Conservation (phyloP, 2,113 vertebrate species). For the Gracilinanus agilis region DNA sequence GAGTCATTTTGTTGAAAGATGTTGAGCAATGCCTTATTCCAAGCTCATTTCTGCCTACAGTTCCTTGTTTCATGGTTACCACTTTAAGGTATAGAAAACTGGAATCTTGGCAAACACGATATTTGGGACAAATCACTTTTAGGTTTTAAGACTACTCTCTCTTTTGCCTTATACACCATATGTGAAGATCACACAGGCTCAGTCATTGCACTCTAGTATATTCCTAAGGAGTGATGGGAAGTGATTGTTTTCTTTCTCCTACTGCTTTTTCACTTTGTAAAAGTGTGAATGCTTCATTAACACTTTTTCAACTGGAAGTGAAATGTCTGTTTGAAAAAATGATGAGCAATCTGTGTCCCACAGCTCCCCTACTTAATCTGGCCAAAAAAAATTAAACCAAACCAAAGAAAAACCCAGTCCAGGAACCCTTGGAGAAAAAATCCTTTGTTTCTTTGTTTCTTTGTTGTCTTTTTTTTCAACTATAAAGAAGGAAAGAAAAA, state of each 20-base stretch:
- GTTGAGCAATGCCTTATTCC: constrained; percentile 44
- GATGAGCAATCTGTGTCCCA: constrained; percentile 47
- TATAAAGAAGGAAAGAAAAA: constrained; percentile 27
- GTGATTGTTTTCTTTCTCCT: constrained; percentile 22
- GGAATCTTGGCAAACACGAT: background rate
- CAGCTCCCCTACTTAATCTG: constrained; percentile 17
- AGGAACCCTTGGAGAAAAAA: background rate
- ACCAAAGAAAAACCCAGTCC: background rate
- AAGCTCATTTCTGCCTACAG: constrained; percentile 16
- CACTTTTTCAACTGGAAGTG: constrained; percentile 55
- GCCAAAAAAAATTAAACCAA: background rate
- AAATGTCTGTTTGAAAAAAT: constrained; percentile 61
- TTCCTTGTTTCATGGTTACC: constrained; percentile 9
- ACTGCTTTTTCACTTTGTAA: constrained; percentile 50
- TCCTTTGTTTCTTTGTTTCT: constrained; percentile 18
- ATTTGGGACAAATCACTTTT: background rate
- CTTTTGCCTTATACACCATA: constrained; percentile 16
- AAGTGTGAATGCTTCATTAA: constrained; percentile 69
- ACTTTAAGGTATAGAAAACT: constrained; percentile 13
- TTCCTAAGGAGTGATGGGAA: constrained; percentile 51
- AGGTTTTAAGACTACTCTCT: constrained; percentile 21
- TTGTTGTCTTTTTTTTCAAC: constrained; percentile 39
- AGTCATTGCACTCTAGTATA: background rate
- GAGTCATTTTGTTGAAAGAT: constrained; percentile 2
- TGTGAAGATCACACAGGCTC: constrained; percentile 17